Evolutionary conservation across 2,888 invertebrate genomes (phyloP).

Genomic region (Bibio marci): DNA sequence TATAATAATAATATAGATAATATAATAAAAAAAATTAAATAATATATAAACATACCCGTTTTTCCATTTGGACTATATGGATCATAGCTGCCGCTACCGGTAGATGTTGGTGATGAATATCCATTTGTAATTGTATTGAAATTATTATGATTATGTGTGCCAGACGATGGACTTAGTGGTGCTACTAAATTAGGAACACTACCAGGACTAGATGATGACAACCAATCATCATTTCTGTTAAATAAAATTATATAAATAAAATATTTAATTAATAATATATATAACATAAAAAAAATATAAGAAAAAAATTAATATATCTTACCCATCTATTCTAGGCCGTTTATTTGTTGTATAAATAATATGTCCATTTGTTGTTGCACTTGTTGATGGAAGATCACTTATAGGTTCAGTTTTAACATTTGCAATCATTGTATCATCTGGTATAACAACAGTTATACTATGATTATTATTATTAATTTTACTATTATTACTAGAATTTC

Average conservation of each 20-base stretch:
- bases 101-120: conserved; percentile 70
- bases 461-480: background rate
- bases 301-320: conserved; percentile 10
- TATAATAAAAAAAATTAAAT: too few relatives aligned
- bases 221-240: conserved; percentile 38
- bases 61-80: conserved; percentile 81
- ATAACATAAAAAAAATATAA: background rate
- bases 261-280: background rate
- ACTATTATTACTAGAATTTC: background rate
- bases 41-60: conserved; percentile 65
- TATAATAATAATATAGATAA: too few relatives aligned
- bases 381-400: conserved; percentile 19
- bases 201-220: conserved; percentile 42
- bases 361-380: conserved; percentile 26
- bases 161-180: conserved; percentile 50
- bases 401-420: conserved; percentile 28
- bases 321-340: conserved; percentile 31
- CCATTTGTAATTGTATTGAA: conserved; percentile 40
- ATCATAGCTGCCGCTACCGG: conserved; percentile 77
- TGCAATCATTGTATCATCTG: conserved; percentile 23
- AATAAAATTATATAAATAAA: background rate
- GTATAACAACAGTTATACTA: conserved; percentile 11
- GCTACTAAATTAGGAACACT: conserved; percentile 35
- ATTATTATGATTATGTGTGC: conserved; percentile 33
- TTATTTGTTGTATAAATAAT: conserved; percentile 30